Conservation (phyloP, 1,140 invertebrate genomes). For the Nebria ingens region DNA sequence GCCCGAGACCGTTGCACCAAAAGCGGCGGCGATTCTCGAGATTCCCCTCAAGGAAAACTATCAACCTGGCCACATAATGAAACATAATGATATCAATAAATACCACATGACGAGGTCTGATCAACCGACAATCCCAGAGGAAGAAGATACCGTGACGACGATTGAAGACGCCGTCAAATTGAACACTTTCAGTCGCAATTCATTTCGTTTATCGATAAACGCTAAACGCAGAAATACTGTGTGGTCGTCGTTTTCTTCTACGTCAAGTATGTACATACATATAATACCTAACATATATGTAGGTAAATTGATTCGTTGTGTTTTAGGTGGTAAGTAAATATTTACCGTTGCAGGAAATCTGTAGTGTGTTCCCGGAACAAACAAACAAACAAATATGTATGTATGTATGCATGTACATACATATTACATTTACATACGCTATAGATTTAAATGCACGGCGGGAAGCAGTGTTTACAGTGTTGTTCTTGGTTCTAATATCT, state of each 20-base stretch:
- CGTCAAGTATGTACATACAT: constrained; percentile 17
- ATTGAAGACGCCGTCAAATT: constrained; percentile 11
- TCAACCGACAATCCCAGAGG: background rate
- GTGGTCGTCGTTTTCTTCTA: constrained; percentile 16
- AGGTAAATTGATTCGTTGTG: too few species aligned
- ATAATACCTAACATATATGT: too few species aligned
- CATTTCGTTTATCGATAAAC: constrained; percentile 3
- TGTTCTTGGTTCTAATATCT: too few species aligned
- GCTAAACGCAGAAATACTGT: background rate
- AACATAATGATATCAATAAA: background rate
- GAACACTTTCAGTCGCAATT: constrained; percentile 12
- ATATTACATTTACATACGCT: too few species aligned
- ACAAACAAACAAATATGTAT: too few species aligned
- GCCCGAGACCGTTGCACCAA: constrained; percentile 42
- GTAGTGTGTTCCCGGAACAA: too few species aligned
- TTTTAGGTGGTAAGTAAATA: too few species aligned
- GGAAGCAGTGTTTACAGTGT: too few species aligned
- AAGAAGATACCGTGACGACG: background rate
- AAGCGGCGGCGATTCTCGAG: constrained; percentile 44
- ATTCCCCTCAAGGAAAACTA: constrained; percentile 32
- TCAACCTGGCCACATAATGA: constrained; percentile 20
- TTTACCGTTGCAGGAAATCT: too few species aligned
- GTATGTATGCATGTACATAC: too few species aligned
- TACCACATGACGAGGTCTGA: background rate
- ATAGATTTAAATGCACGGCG: too few species aligned